Evolutionary conservation across 2,113 vertebrate species (phyloP).

Genomic region (Mixornis gularis): DNA sequence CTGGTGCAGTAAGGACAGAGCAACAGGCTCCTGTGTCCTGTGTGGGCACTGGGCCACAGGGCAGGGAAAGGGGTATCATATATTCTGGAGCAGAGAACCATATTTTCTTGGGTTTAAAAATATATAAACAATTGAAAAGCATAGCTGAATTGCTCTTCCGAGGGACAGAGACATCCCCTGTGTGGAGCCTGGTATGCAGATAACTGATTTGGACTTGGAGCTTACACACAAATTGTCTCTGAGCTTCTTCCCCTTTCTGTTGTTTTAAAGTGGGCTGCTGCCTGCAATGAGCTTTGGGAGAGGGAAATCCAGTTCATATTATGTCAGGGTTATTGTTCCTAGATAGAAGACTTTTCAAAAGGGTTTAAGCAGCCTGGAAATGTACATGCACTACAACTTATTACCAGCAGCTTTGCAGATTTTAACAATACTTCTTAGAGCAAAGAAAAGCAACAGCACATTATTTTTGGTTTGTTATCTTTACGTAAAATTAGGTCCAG

Average conservation of each 20-base stretch:
- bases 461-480: neutral
- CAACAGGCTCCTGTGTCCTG: neutral
- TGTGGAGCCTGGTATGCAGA: neutral
- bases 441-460: neutral
- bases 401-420: neutral
- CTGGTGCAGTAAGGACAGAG: neutral
- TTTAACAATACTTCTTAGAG: neutral
- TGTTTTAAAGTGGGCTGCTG: neutral
- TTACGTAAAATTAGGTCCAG: neutral
- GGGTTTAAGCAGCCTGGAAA: neutral
- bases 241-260: neutral
- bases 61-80: neutral
- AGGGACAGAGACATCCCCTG: neutral
- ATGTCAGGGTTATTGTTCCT: neutral
- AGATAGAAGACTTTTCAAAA: neutral
- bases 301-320: neutral
- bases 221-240: neutral
- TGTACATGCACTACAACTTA: neutral
- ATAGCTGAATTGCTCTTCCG: neutral
- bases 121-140: neutral
- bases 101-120: neutral
- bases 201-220: neutral
- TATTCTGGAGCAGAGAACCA: neutral
- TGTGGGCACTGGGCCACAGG: neutral
- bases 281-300: neutral